Base-by-base conservation (phyloP, 2,888 invertebrate genomes). In the Fragum fragum region DNA sequence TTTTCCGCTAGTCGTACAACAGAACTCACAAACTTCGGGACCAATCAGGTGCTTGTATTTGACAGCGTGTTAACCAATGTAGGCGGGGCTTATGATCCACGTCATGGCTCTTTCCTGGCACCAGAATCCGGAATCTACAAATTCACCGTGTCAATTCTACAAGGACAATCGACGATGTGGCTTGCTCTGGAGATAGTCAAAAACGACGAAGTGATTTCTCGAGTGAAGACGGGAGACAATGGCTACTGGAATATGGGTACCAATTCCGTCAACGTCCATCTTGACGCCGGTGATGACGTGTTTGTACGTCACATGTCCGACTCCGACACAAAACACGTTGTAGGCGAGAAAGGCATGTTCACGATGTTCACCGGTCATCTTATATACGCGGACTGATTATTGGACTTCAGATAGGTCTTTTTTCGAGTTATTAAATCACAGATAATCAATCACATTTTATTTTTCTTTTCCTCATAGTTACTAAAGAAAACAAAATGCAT, bases 61-160 rank as follows among this genome's bases (percentile, higher is more conserved):
- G 92, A 93, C 84, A 87, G 90, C 28, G 90, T 93, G 42, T 87
- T 93, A 55, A 93, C 93, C 16, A 94, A 93, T 79, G 87, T 93
- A 16, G 93, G 94, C n/a, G 88, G 87, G 1, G 92, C 89, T n/a
- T 93, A 93, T 79, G 88, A 90, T 74, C 66, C 83, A n/a, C 87
- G 90, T n/a, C 89, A 92, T 7, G 93, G 93, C 0, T 83, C 90
- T 1, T 94, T 93, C 83, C 89, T 91, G 1, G 92, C 93, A n/a
- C 92, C 93, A 9, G 88, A 89, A 66, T 90, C 91, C 75, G 94
- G 92, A 26, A 92, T 92, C 7, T 94, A 91, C 89, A 89, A 91
- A 80, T 93, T 94, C 87, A 69, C 86, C 0, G 61, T 86, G 53
- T 79, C 83, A 14, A 70, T 81, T 29, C 81, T 83, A 3, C 70